phyloP scores from a whole-genome alignment of 2,888 invertebrate genomes.

The Acheta domesticus region DNA sequence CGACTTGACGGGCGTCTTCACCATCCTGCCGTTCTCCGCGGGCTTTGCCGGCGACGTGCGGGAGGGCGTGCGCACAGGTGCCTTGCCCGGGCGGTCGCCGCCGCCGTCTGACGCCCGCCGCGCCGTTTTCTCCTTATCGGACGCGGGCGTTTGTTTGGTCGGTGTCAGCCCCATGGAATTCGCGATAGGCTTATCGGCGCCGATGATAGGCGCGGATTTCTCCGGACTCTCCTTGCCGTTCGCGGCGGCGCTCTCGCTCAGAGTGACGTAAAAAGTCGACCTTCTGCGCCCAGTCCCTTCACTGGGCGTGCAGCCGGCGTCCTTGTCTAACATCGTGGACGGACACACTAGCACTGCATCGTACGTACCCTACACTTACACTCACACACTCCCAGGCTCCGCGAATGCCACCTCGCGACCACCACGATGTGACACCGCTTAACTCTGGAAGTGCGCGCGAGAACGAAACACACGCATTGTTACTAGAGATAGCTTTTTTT shows the following conservation, averaged over 20 bases:
- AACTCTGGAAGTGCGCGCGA: too few relatives aligned
- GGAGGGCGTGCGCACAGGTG: constrained; percentile 1
- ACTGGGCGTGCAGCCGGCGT: constrained; percentile 42
- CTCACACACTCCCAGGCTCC: neutral
- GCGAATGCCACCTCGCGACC: too few relatives aligned
- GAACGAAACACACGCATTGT: too few relatives aligned
- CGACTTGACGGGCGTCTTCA: neutral
- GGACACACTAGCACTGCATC: neutral
- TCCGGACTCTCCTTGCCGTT: neutral
- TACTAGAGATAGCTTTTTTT: too few relatives aligned
- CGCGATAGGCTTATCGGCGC: neutral
- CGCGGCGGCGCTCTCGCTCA: constrained; percentile 42
- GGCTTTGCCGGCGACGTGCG: constrained; percentile 12
- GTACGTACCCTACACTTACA: neutral
- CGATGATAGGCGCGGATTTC: neutral
- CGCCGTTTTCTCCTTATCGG: neutral
- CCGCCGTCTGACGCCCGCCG: neutral
- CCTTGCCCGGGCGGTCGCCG: neutral
- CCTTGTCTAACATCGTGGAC: constrained; percentile 49
- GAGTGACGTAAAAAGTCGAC: constrained; percentile 72
- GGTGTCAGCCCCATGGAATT: constrained; percentile 11
- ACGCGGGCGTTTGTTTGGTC: constrained; percentile 3
- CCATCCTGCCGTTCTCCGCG: constrained; percentile 3
- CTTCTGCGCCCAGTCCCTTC: constrained; percentile 55
- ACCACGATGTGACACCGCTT: too few relatives aligned